Evolutionary conservation across 2,113 vertebrate genomes (phyloP), one percentile per base, ranked within the genome.

Genomic region (Pitta sordida): DNA sequence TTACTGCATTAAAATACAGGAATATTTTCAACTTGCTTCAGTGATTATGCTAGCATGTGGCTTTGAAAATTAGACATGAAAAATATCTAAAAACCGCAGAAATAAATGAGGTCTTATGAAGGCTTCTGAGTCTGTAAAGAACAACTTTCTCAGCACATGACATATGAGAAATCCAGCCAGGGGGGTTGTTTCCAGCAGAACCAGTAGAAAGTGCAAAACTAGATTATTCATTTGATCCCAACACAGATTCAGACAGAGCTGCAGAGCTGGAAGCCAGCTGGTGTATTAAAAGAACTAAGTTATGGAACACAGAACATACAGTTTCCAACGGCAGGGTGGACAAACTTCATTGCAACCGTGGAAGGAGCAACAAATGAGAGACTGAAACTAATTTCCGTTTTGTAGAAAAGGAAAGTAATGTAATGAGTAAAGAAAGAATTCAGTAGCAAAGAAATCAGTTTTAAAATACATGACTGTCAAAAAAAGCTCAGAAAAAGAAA

Each of bases 301-400:
- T 34, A 55, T 4, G 46, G 37, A 62, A 43, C 18, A 63, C 0
- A 44, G 48, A 77, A 75, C 0, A 5, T 20, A 26, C 0, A 73
- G 39, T 23, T 16, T 1, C 10, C n/a, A 69, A 19, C 5, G 23
- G 29, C 23, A 90, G n/a, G 9, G 34, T 37, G 16, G 15, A 24
- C 23, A 48, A 53, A 17, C 13, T 56, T 69, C 56, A 18, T 21
- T 29, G 62, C 7, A 46, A 15, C 7, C 1, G 2, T 9, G 11
- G 11, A 76, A 88, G 19, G 7, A 73, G 13, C 13, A 86, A 65
- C 8, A 34, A 73, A 10, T 14, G 27, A 81, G 29, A n/a, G 8
- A 84, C 9, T 44, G 36, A 86, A 86, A 58, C 7, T 17, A 52
- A 55, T 30, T 69, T 86, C 48, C 56, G 15, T 43, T 67, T 73